phyloP scores from a whole-genome alignment of 2,888 invertebrate species.

The Cordilura impudica region DNA sequence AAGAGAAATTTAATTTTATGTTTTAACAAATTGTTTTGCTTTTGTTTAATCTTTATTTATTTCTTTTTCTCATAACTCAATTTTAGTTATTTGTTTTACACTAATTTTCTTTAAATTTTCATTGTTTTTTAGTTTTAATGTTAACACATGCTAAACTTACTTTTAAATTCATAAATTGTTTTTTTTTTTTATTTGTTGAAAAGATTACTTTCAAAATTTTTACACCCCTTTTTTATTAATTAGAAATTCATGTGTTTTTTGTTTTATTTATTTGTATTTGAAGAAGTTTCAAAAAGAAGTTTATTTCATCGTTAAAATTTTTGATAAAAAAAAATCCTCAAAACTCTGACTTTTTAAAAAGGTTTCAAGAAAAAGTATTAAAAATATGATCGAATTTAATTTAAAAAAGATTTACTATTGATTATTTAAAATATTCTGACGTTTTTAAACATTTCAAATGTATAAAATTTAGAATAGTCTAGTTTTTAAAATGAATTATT shows the following conservation, averaged over 20 bases:
- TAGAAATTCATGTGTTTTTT: background rate
- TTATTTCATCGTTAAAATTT: background rate
- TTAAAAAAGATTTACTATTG: too few relatives aligned
- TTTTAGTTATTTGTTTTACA: constrained; percentile 23
- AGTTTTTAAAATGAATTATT: too few relatives aligned
- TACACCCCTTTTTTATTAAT: background rate
- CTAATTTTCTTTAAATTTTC: background rate
- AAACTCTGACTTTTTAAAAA: background rate
- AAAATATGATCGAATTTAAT: background rate
- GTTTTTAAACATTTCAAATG: too few relatives aligned
- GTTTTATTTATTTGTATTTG: background rate
- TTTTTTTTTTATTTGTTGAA: constrained; percentile 13
- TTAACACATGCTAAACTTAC: constrained; percentile 40
- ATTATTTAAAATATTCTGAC: too few relatives aligned
- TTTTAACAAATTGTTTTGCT: constrained; percentile 47
- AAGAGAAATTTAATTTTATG: constrained; percentile 56
- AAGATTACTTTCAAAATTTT: constrained; percentile 2
- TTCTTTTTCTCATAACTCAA: constrained; percentile 17
- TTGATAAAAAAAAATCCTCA: background rate
- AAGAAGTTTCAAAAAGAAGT: background rate
- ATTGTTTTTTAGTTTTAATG: constrained; percentile 25
- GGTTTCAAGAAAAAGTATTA: background rate
- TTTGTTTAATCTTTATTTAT: constrained; percentile 16
- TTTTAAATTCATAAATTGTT: constrained; percentile 46
- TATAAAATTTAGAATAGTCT: too few relatives aligned